Percentiles rank a stretch among this genome's conserved stretches.
These are phyloP conservation scores for Microhierax caerulescens DNA, from an alignment of 2,797 vertebrate genomes.

Conservation along the genomic window DNA sequence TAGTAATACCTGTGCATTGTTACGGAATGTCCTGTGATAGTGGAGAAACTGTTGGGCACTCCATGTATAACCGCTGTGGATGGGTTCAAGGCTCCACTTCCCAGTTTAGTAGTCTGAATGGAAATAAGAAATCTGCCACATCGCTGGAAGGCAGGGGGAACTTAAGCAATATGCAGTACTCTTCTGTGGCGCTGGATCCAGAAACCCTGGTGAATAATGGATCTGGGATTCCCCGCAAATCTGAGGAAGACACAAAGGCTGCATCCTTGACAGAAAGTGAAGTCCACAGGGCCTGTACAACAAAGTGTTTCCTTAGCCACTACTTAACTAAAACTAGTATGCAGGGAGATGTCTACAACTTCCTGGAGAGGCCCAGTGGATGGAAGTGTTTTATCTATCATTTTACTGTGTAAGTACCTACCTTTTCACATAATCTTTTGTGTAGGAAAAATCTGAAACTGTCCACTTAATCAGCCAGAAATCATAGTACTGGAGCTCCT, in stretches of 20 bases:
- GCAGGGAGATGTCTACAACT: slow-evolving; percentile 92
- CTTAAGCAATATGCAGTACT: slow-evolving; percentile 71
- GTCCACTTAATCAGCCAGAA: not conserved
- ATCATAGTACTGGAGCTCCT: not conserved
- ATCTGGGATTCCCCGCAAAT: slow-evolving; percentile 71
- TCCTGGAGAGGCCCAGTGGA: slow-evolving; percentile 90
- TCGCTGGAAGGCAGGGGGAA: slow-evolving; percentile 2
- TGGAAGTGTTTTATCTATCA: slow-evolving; percentile 90
- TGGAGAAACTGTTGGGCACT: slow-evolving; percentile 67
- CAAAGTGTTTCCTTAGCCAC: slow-evolving; percentile 77
- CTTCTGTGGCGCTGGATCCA: slow-evolving; percentile 81
- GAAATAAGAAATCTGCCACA: not conserved
- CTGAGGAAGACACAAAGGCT: slow-evolving; percentile 65
- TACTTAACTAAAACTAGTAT: slow-evolving; percentile 85
- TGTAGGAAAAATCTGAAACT: not conserved
- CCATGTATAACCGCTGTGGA: slow-evolving; percentile 62
- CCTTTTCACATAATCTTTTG: not conserved
- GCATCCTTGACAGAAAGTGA: slow-evolving; percentile 30
- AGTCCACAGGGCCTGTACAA: not conserved
- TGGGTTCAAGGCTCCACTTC: not conserved
- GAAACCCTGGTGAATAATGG: slow-evolving; percentile 80
- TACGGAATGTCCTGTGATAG: slow-evolving; percentile 58
- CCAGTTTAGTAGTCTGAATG: not conserved
- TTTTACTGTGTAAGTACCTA: slow-evolving; percentile 89
- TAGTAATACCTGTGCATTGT: not conserved